Conservation (phyloP, 2,113 vertebrate genomes). For the Toxotes jaculatrix region DNA sequence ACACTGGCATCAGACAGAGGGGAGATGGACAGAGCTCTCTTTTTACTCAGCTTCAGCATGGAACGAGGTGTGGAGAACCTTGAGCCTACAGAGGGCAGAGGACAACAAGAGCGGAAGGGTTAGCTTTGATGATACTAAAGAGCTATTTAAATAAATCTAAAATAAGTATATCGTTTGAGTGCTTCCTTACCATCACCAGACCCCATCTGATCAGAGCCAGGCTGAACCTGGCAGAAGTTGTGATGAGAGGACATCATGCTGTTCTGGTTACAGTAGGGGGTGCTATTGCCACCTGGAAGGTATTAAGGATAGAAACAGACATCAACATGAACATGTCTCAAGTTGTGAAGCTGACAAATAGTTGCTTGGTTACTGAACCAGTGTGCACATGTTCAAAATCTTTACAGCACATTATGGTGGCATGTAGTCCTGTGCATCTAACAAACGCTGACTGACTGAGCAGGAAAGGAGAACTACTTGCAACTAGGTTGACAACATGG, state of each 20-base stretch:
- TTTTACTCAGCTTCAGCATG: constrained; percentile 93
- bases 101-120: background rate
- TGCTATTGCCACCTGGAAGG: constrained; percentile 85
- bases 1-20: constrained; percentile 95
- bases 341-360: background rate
- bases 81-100: constrained; percentile 80
- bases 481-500: background rate
- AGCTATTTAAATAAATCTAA: background rate
- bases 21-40: constrained; percentile 95
- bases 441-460: background rate
- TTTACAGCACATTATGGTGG: background rate
- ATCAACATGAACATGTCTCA: background rate
- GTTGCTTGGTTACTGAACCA: background rate
- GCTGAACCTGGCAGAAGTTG: constrained; percentile 83
- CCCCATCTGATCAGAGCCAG: constrained; percentile 84
- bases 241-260: constrained; percentile 87
- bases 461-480: background rate
- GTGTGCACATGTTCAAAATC: background rate
- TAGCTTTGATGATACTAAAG: background rate
- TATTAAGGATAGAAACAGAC: background rate
- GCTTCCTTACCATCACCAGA: constrained; percentile 87
- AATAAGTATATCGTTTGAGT: too few relatives aligned
- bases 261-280: constrained; percentile 90
- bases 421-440: background rate
- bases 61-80: constrained; percentile 92